These are phyloP conservation scores for Drosophila diplacantha DNA, from an alignment of 2,888 invertebrate genomes.

Conservation along the genomic window DNA sequence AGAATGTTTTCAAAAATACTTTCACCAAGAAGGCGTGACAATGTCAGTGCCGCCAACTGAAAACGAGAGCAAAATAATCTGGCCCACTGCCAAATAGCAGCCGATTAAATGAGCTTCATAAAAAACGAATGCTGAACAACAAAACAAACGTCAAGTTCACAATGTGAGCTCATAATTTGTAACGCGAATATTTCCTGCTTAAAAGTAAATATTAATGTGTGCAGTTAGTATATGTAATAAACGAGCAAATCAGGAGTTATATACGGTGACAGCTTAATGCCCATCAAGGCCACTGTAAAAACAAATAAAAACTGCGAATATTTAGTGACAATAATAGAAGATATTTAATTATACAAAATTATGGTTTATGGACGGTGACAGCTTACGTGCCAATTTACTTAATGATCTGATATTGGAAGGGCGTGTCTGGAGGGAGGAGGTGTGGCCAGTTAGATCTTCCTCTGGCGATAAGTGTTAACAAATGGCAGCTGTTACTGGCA, in stretches of 20 bases:
- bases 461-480: constrained; percentile 13
- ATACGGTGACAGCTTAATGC: constrained; percentile 48
- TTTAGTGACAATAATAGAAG: constrained; percentile 22
- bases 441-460: constrained; percentile 13
- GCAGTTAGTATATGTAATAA: constrained; percentile 7
- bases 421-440: constrained; percentile 9
- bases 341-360: constrained; percentile 46
- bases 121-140: constrained; percentile 38
- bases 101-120: constrained; percentile 51
- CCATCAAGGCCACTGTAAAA: constrained; percentile 43
- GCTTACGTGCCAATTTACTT: constrained; percentile 23
- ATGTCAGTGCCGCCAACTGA: constrained; percentile 62
- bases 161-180: constrained; percentile 28
- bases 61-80: constrained; percentile 68
- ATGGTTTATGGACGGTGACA: constrained; percentile 43
- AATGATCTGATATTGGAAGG: constrained; percentile 27
- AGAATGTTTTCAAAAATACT: constrained; percentile 50
- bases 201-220: constrained; percentile 41
- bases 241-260: constrained; percentile 19
- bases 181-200: constrained; percentile 31
- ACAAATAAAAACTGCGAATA: constrained; percentile 22
- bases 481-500: constrained; percentile 3
- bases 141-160: constrained; percentile 35
- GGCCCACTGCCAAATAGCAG: constrained; percentile 56
- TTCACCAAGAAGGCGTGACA: constrained; percentile 57